A percentile compares a stretch with the other conserved stretches of the same genome.
phyloP scores from a whole-genome alignment of 2,113 vertebrate genomes.

The Mus pahari region DNA sequence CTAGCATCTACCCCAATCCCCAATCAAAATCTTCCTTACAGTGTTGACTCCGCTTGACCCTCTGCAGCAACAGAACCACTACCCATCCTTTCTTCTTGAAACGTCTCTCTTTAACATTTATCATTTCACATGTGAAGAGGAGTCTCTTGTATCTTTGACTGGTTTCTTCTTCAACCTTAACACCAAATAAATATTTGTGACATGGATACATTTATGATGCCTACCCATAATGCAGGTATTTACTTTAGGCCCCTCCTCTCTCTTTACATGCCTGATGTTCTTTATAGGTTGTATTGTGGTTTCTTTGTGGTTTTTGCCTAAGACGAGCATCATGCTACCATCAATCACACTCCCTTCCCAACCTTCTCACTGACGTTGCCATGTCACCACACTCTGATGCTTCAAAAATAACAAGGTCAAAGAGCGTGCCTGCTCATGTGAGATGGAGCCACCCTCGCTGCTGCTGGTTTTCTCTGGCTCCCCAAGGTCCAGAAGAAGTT shows the following conservation, averaged over 20 bases:
- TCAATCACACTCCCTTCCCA: not conserved
- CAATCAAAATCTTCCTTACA: not conserved
- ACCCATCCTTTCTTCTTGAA: not conserved
- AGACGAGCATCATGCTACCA: not conserved
- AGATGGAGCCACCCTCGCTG: no score
- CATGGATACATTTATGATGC: not conserved
- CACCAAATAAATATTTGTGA: not conserved
- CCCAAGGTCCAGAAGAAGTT: not conserved
- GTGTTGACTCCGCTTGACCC: not conserved
- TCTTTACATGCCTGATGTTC: constrained; percentile 23
- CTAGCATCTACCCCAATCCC: not conserved
- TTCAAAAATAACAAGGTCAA: not conserved
- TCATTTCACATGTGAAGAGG: not conserved
- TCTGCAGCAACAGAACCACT: not conserved
- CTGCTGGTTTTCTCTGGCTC: not conserved
- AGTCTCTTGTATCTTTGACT: not conserved
- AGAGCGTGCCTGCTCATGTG: not conserved
- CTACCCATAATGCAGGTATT: not conserved
- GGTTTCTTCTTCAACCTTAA: not conserved
- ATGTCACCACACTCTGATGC: not conserved
- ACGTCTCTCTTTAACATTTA: not conserved
- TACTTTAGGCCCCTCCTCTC: not conserved
- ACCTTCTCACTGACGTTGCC: not conserved
- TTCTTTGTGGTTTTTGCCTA: not conserved
- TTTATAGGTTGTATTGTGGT: not conserved